Evolutionary conservation across 2,888 invertebrate genomes (phyloP).

Genomic region (Chymomyza amoena): DNA sequence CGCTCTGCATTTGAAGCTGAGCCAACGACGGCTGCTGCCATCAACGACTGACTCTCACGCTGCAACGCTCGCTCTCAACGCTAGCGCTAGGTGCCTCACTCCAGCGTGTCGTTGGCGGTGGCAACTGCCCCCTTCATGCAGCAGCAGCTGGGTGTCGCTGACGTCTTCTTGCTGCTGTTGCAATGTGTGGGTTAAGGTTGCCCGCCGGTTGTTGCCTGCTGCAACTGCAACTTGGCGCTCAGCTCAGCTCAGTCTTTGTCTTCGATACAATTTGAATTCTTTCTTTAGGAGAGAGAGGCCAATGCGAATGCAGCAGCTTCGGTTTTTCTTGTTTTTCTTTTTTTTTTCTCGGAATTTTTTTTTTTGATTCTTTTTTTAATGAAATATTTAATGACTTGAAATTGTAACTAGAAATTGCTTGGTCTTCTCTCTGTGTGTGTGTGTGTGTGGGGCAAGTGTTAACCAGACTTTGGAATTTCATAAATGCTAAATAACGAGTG

Average conservation of each 20-base stretch:
- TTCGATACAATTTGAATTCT: slow-evolving; percentile 68
- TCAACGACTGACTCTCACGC: slow-evolving; percentile 5
- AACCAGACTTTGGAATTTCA: neutral
- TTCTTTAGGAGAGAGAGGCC: slow-evolving; percentile 57
- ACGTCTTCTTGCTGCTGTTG: neutral
- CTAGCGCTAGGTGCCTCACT: slow-evolving; percentile 40
- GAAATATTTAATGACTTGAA: neutral
- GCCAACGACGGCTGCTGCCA: slow-evolving; percentile 14
- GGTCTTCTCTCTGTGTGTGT: slow-evolving; percentile 5
- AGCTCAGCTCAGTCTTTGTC: slow-evolving; percentile 17
- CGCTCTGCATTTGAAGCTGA: neutral
- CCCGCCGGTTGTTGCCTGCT: slow-evolving; percentile 26
- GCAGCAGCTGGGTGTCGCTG: neutral
- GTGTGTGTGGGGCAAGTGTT: slow-evolving; percentile 4
- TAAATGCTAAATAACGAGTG: neutral
- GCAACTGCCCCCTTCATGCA: neutral
- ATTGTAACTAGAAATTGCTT: neutral
- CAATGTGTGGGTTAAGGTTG: slow-evolving; percentile 53
- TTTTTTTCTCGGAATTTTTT: too few species aligned
- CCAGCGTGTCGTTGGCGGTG: too few species aligned
- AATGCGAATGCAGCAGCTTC: slow-evolving; percentile 16
- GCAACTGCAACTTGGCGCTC: slow-evolving; percentile 32
- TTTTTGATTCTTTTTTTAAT: neutral
- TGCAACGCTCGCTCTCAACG: slow-evolving; percentile 36
- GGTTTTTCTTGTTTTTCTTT: neutral